Evolutionary conservation across 1,140 invertebrate species (phyloP).

Genomic region (Macrobrachium rosenbergii): DNA sequence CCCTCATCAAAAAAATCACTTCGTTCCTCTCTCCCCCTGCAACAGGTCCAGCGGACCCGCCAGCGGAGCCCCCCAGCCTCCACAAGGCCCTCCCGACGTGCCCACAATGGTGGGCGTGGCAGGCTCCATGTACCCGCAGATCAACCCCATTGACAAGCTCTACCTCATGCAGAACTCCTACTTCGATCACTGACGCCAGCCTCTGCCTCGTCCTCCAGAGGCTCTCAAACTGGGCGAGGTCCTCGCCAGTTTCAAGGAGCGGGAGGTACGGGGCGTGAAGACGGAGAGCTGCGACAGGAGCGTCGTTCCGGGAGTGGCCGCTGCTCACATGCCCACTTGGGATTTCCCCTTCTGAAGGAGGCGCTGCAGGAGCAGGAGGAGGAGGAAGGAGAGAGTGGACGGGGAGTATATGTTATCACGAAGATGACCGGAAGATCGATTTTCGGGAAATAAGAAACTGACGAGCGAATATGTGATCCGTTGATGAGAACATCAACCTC

Average conservation of each 20-base stretch:
- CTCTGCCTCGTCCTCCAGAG: conserved; percentile 59
- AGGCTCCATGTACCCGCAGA: conserved; percentile 63
- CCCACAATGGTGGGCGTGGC: conserved; percentile 62
- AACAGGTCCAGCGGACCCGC: conserved; percentile 68
- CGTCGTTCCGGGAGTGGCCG: conserved; percentile 13
- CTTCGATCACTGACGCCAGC: conserved; percentile 73
- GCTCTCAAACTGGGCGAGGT: conserved; percentile 38
- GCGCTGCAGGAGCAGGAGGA: background rate
- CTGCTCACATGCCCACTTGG: conserved; percentile 25
- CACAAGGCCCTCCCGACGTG: conserved; percentile 67
- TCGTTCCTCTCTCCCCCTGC: background rate
- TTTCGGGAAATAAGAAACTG: no score
- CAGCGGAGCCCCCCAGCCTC: conserved; percentile 70
- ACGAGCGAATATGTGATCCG: no score
- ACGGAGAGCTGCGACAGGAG: conserved; percentile 12
- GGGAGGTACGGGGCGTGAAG: conserved; percentile 44
- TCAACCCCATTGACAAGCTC: conserved; percentile 96
- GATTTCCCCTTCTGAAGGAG: conserved; percentile 50
- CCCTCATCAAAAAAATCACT: background rate
- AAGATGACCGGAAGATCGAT: no score
- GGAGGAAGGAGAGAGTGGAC: background rate
- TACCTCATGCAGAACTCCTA: conserved; percentile 98
- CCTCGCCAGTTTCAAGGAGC: conserved; percentile 51
- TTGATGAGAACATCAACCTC: no score
- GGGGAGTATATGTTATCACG: background rate